Base-by-base conservation (phyloP, 2,888 invertebrate species). In the Habroteleia sp. region DNA sequence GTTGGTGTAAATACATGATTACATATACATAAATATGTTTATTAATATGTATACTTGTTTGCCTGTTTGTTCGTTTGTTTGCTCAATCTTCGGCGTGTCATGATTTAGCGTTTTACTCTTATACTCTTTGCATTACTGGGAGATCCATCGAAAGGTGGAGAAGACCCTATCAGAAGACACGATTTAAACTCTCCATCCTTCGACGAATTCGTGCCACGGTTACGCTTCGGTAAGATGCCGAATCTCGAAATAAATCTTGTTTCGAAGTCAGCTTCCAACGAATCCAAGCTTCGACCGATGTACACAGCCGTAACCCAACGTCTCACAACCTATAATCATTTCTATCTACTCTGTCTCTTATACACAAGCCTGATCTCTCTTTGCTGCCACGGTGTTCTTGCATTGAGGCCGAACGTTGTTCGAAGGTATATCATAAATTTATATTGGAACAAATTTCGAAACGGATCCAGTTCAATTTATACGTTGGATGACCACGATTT, bases 11-110 rank as follows among this genome's bases (percentile, higher is more conserved):
- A 71, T 62, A 54, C 52, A 52, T 50, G 23, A 39, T n/a, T 4
- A 31, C 37, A 20, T 13, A 31, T n/a, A 27, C 25, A 52, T 25
- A 39, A 11, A 14, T 25, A 10, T 37, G 17, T 52, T 0, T 54
- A 39, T 42, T 58, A 20, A 29, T 46, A 56, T 11, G 6, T 54
- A 11, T 54, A 46, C 33, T 27, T 54, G 68, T 63, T 56, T 63
- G 71, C 62, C 48, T 71, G 56, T 62, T 71, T 62, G 62, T 66
- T 13, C 37, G 52, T 65, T 14, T 52, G 46, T 52, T 69, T 71
- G 44, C 69, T 46, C 58, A 42, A 69, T 62, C 39, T 50, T 27
- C 60, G 44, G 3, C 60, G 60, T 44, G 39, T 31, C 41, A 41
- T 56, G 20, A 58, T 23, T 35, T 44, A 42, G 37, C 54, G 42